A percentile compares a stretch with the other conserved stretches of the same genome.
phyloP scores from a whole-genome alignment of 1,140 invertebrate species.

The Hypsibius dujardini region DNA sequence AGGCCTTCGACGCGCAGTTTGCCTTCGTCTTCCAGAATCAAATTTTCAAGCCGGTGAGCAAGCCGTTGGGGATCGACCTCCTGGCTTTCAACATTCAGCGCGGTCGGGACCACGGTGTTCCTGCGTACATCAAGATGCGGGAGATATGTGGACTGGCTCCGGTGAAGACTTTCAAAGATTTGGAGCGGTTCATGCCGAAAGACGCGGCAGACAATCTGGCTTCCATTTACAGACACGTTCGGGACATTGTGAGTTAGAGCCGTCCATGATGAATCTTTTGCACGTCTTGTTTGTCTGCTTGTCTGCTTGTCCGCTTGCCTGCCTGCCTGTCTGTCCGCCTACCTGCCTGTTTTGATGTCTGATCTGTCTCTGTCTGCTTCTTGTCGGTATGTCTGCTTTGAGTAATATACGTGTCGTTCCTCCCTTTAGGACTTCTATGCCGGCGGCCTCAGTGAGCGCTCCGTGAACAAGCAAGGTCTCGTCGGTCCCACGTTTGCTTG shows the following conservation, averaged over 20 bases:
- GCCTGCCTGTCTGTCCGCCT: neutral
- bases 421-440: neutral
- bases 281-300: too few relatives aligned
- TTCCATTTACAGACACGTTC: neutral
- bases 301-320: neutral
- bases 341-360: neutral
- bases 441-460: neutral
- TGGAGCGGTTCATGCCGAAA: neutral
- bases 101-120: neutral
- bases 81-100: neutral
- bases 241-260: neutral
- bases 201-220: neutral
- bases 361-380: neutral
- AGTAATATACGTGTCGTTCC: neutral
- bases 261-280: too few relatives aligned
- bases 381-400: too few relatives aligned
- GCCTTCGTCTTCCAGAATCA: neutral
- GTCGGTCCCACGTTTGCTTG: neutral
- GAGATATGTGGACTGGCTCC: neutral
- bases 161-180: neutral
- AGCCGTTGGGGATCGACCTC: neutral
- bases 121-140: neutral
- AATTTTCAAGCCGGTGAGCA: slow-evolving; percentile 9
- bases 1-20: neutral
- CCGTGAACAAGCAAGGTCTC: neutral